These are phyloP conservation scores for Coccyzus lansbergi DNA, from an alignment of 2,797 vertebrate genomes.

Conservation along the genomic window DNA sequence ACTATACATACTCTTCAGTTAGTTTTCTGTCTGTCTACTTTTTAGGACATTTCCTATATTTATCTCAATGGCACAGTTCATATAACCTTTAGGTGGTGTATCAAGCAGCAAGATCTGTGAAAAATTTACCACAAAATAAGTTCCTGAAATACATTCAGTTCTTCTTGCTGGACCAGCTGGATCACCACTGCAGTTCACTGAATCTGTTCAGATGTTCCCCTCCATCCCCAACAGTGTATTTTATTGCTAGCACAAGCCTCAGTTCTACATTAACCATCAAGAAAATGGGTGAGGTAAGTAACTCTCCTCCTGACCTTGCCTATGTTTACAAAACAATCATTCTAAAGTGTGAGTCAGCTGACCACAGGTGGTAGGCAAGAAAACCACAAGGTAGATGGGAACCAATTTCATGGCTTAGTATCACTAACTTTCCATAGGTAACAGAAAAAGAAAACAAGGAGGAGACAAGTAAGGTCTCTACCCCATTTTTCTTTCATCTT, in stretches of 20 bases:
- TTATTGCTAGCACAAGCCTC: neutral
- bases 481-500: neutral
- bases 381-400: neutral
- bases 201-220: neutral
- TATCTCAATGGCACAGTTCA: neutral
- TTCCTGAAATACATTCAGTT: neutral
- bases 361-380: neutral
- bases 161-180: neutral
- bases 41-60: neutral
- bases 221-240: neutral
- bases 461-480: neutral
- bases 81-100: neutral
- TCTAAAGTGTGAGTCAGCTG: neutral
- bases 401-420: neutral
- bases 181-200: neutral
- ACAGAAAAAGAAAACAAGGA: neutral
- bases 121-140: neutral
- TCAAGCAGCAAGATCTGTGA: neutral
- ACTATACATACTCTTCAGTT: neutral
- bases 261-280: neutral
- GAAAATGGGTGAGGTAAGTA: neutral
- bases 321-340: neutral
- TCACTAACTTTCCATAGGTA: neutral
- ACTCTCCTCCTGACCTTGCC: neutral
- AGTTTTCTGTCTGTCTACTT: neutral